Evolutionary conservation across 1,140 invertebrate species (phyloP), one percentile per base, ranked within the genome.

Genomic region (Bombus balteatus): DNA sequence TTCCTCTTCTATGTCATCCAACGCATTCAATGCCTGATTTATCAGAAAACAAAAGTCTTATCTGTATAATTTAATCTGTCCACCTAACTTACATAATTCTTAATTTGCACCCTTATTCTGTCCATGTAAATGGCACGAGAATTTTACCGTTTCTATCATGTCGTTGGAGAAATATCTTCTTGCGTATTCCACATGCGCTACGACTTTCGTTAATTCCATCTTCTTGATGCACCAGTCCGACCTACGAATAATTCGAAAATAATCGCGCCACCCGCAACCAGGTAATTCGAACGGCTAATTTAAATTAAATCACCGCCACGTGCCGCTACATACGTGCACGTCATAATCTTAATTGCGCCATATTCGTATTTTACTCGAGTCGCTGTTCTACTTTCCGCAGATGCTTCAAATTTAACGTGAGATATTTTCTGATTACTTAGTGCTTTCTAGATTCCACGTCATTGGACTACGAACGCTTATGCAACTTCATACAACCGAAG

Each of bases 241-340:
- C 32, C 73, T 75, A 32, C n/a, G 43, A 53, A 53, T 53, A 75
- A 75, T 75, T 34, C 5, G 43, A 53, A 53, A 75, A 75, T 53
- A 75, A 75, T 75, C 73, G 43, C 43, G 43, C n/a, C 28, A 12
- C 0, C 41, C 4, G 15, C 15, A n/a, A 22, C n/a, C n/a, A 25
- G 18, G 41, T 47, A 43, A 75, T 25, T 53, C 73, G 41, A 3
- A 53, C 43, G 43, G 32, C 73, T 75, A 75, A 75, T 75, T 15
- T 18, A 75, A 75, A 75, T 75, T 43, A 53, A 75, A 75, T 75
- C 43, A 9, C 41, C 72, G 41, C 41, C 72, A 74, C 41, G 39
- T 74, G 72, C n/a, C 18, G 72, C 72, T 32, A 39, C 72, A 47
- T 32, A 9, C 41, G 72, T 12, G 39, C 41, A 47, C 41, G 72